Conservation (phyloP, 1,140 invertebrate species). For the Protaetia brevitarsis region DNA sequence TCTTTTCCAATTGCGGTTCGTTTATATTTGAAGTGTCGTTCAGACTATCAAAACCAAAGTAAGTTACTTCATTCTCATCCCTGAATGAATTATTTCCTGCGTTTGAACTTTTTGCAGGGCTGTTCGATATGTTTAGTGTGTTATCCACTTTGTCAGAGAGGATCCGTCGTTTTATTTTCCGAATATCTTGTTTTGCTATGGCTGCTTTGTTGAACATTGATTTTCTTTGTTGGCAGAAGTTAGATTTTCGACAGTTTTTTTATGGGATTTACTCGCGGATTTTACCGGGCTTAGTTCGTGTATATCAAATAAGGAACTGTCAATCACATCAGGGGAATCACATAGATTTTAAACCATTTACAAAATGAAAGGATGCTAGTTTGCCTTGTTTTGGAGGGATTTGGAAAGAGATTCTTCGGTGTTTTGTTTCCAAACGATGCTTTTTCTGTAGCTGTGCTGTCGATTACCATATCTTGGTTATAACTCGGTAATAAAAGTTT, state of each 20-base stretch:
- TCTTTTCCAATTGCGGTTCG: not conserved
- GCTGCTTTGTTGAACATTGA: not conserved
- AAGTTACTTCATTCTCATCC: not conserved
- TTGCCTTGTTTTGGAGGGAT: not conserved
- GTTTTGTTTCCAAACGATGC: not conserved
- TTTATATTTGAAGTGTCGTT: not conserved
- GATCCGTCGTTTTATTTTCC: not conserved
- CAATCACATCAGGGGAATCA: not conserved
- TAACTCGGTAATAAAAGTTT: conserved; percentile 14
- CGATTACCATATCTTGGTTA: conserved; percentile 24
- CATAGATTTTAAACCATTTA: not conserved
- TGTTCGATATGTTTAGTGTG: not conserved
- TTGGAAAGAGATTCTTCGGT: not conserved
- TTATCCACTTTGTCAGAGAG: not conserved
- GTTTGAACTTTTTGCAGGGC: not conserved
- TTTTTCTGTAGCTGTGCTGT: not conserved
- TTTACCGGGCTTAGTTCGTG: conserved; percentile 8
- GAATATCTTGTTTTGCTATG: not conserved
- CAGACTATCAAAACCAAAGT: conserved; percentile 25
- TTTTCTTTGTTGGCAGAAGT: not conserved
- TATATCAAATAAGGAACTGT: not conserved
- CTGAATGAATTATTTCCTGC: too few species aligned
- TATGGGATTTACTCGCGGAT: not conserved
- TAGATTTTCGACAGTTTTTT: not conserved
- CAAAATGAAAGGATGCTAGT: conserved; percentile 8